Percentiles rank a stretch among this genome's conserved stretches.
phyloP scores from a whole-genome alignment of 2,888 invertebrate species.

The Idaea straminata region DNA sequence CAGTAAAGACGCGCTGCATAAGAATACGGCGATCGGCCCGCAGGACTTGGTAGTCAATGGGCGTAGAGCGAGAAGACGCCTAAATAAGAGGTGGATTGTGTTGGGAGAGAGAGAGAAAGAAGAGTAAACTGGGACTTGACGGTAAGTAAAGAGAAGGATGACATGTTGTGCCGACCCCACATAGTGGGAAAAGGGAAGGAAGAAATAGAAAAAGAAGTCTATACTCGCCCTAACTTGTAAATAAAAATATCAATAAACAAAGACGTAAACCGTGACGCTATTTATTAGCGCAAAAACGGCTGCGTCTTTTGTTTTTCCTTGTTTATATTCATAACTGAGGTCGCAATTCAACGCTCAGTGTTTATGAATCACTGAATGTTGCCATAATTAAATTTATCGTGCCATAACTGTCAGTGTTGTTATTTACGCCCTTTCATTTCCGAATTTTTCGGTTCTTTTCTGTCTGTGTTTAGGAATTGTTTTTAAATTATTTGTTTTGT shows the following conservation, averaged over 20 bases:
- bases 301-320: conserved; percentile 13
- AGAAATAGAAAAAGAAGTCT: too few species aligned
- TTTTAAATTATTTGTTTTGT: conserved; percentile 40
- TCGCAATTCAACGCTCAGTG: conserved; percentile 27
- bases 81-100: too few species aligned
- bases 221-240: not conserved
- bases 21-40: too few species aligned
- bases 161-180: too few species aligned
- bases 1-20: too few species aligned
- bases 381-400: conserved; percentile 66
- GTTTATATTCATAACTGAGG: conserved; percentile 24
- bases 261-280: not conserved
- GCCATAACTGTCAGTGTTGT: conserved; percentile 52
- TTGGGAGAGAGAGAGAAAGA: too few species aligned
- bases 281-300: conserved; percentile 1
- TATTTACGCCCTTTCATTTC: conserved; percentile 62
- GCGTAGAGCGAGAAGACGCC: too few species aligned
- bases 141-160: too few species aligned
- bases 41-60: too few species aligned
- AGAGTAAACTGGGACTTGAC: too few species aligned
- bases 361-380: conserved; percentile 48
- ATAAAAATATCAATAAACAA: not conserved
- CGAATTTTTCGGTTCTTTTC: conserved; percentile 30
- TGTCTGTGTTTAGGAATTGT: conserved; percentile 17
- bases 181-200: too few species aligned